Conservation (phyloP, 2,113 vertebrate genomes). For the Alces alces region DNA sequence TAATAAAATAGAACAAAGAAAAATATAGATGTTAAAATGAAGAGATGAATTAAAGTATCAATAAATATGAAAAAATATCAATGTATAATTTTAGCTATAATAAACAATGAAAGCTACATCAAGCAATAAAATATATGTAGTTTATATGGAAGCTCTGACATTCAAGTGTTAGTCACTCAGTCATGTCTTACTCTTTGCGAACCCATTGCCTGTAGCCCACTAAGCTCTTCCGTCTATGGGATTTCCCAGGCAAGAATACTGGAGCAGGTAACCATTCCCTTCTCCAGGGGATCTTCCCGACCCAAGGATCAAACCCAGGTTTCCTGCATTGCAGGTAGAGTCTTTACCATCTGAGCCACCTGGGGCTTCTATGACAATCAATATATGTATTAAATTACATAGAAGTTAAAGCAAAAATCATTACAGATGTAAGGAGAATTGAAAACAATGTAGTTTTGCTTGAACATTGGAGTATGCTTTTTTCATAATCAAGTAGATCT, state of each 20-base stretch:
- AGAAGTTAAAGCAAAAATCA: neutral
- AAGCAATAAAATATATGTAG: neutral
- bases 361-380: neutral
- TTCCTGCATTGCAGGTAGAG: neutral
- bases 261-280: neutral
- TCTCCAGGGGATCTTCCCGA: neutral
- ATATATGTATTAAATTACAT: neutral
- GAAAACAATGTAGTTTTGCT: neutral
- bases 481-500: neutral
- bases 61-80: neutral
- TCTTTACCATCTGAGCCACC: neutral
- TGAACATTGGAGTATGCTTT: neutral
- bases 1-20: neutral
- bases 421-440: neutral
- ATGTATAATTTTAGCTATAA: neutral
- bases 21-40: neutral
- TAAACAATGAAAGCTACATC: neutral
- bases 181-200: neutral
- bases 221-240: neutral
- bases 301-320: neutral
- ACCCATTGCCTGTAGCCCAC: neutral
- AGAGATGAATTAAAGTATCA: neutral
- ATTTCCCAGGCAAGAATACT: neutral
- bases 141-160: neutral
- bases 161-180: neutral